Conservation (phyloP, 2,797 vertebrate species). For the Takifugu rubripes region DNA sequence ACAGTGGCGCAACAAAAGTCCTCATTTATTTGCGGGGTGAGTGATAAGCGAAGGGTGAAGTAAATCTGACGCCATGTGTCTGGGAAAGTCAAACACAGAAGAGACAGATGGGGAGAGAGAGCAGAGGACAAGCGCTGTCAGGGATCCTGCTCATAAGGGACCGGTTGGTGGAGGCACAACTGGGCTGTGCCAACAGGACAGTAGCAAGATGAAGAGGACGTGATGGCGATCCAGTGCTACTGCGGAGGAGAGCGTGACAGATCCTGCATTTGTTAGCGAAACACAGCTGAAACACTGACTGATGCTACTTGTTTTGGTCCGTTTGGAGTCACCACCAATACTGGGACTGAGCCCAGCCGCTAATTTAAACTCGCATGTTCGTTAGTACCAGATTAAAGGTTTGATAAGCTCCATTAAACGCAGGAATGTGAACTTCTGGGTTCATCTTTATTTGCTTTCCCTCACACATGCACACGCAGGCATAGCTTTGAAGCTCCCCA, state of each 20-base stretch:
- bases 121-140: conserved; percentile 31
- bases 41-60: conserved; percentile 17
- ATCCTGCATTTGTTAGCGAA: conserved; percentile 8
- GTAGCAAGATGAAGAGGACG: conserved; percentile 57
- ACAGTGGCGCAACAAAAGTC: no score
- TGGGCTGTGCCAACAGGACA: conserved; percentile 72
- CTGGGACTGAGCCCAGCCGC: no score
- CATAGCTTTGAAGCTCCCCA: conserved; percentile 33
- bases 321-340: background rate
- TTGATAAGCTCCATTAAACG: background rate
- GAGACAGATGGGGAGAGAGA: conserved; percentile 1
- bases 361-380: background rate
- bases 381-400: background rate
- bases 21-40: background rate
- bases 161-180: conserved; percentile 57
- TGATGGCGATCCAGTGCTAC: conserved; percentile 66
- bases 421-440: background rate
- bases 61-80: conserved; percentile 2
- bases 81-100: conserved; percentile 12
- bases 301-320: no score
- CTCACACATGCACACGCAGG: background rate
- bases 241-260: conserved; percentile 31
- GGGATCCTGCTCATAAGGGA: conserved; percentile 56
- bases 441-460: conserved; percentile 5
- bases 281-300: background rate